A percentile compares a stretch with the other conserved stretches of the same genome.
phyloP scores from a whole-genome alignment of 2,888 invertebrate genomes.

The Nasonovia ribisnigri region DNA sequence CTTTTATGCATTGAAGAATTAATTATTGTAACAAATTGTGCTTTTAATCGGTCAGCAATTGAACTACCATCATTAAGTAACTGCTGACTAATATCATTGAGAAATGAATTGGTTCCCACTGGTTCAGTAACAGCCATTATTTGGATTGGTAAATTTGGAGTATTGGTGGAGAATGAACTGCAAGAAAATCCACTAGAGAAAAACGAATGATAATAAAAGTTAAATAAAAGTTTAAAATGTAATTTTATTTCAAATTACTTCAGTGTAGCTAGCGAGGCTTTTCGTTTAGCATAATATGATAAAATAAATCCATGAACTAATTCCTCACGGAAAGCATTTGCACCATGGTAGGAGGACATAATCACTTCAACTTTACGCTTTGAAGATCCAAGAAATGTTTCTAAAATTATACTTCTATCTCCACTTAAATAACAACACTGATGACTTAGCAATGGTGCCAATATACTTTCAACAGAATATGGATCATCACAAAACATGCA shows the following conservation, averaged over 20 bases:
- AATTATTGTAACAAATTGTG: constrained; percentile 92
- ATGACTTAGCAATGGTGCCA: constrained; percentile 88
- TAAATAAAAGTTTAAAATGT: neutral
- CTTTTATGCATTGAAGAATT: constrained; percentile 88
- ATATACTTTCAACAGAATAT: constrained; percentile 88
- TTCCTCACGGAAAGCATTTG: constrained; percentile 91
- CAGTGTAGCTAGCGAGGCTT: constrained; percentile 92
- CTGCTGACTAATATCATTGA: constrained; percentile 89
- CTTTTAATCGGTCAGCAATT: constrained; percentile 88
- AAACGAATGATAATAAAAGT: neutral
- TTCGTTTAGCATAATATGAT: constrained; percentile 93
- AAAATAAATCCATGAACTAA: constrained; percentile 95
- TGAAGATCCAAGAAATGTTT: constrained; percentile 91
- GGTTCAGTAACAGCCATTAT: constrained; percentile 93
- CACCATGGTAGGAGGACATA: constrained; percentile 94
- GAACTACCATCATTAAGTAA: constrained; percentile 94
- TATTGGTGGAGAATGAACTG: constrained; percentile 52
- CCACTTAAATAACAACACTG: constrained; percentile 88
- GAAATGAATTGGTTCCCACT: constrained; percentile 89
- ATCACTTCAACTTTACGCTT: constrained; percentile 92
- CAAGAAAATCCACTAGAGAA: constrained; percentile 52
- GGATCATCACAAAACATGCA: constrained; percentile 98
- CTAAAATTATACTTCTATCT: constrained; percentile 88
- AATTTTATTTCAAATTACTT: constrained; percentile 75
- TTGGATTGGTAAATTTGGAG: constrained; percentile 90